Evolutionary conservation across 1,140 invertebrate genomes (phyloP).

Genomic region (Palaemon carinicauda): DNA sequence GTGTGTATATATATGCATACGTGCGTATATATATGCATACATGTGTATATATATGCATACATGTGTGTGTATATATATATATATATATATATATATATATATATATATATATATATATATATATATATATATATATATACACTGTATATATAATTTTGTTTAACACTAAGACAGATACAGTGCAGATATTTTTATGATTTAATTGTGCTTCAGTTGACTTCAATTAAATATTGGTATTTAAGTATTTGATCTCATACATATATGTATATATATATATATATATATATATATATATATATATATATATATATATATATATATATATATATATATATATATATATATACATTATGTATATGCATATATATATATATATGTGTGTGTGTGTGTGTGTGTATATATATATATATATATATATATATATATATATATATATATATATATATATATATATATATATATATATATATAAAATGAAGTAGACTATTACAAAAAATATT

Average conservation of each 20-base stretch:
- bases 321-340: background rate
- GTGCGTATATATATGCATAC: background rate
- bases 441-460: background rate
- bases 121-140: background rate
- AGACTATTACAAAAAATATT: too few relatives aligned
- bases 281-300: conserved; percentile 24
- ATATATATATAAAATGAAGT: background rate
- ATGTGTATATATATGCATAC: background rate
- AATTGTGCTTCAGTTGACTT: too few relatives aligned
- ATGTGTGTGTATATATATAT: background rate
- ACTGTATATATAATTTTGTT: too few relatives aligned
- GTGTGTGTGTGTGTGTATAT: background rate
- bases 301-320: conserved; percentile 3
- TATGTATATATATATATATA: conserved; percentile 26
- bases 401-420: background rate
- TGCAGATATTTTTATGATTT: too few relatives aligned
- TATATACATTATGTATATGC: background rate
- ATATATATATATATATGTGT: background rate
- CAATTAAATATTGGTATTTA: too few relatives aligned
- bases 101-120: background rate
- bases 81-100: background rate
- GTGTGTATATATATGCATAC: background rate
- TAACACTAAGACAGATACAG: too few relatives aligned
- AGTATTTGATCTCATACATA: too few relatives aligned
- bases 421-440: background rate